phyloP scores from a whole-genome alignment of 2,797 vertebrate species.

The Pseudochirops cupreus region DNA sequence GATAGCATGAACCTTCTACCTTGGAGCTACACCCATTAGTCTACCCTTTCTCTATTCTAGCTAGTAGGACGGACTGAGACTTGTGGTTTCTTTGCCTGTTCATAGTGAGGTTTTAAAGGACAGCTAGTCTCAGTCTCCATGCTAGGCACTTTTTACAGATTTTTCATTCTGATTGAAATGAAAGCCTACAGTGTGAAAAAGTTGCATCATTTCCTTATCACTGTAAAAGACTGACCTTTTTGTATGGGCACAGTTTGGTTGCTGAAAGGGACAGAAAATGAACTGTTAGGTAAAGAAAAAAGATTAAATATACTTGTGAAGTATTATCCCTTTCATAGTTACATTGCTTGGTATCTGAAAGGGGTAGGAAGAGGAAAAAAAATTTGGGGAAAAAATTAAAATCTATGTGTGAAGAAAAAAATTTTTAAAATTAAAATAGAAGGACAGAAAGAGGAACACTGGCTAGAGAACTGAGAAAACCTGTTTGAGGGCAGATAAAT shows the following conservation, averaged over 20 bases:
- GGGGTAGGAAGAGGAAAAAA: not conserved
- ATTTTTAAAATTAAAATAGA: not conserved
- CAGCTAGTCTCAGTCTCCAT: not conserved
- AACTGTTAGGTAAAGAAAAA: not conserved
- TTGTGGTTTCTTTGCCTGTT: not conserved
- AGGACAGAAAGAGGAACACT: not conserved
- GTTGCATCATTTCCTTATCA: not conserved
- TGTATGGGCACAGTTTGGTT: not conserved
- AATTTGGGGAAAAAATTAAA: not conserved
- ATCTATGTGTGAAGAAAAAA: not conserved
- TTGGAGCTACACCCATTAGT: not conserved
- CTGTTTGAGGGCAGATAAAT: not conserved
- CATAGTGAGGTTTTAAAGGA: not conserved
- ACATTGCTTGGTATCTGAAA: not conserved
- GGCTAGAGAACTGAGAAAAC: not conserved
- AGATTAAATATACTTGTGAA: not conserved
- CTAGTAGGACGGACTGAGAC: not conserved
- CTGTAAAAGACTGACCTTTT: not conserved
- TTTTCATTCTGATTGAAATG: not conserved
- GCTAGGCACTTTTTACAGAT: not conserved
- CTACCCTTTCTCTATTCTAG: not conserved
- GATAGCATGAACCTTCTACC: not conserved
- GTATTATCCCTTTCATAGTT: not conserved
- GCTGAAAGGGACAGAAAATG: not conserved
- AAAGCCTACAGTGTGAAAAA: not conserved